Conservation (phyloP, 2,113 vertebrate genomes). For the Leptocoma aspasia region DNA sequence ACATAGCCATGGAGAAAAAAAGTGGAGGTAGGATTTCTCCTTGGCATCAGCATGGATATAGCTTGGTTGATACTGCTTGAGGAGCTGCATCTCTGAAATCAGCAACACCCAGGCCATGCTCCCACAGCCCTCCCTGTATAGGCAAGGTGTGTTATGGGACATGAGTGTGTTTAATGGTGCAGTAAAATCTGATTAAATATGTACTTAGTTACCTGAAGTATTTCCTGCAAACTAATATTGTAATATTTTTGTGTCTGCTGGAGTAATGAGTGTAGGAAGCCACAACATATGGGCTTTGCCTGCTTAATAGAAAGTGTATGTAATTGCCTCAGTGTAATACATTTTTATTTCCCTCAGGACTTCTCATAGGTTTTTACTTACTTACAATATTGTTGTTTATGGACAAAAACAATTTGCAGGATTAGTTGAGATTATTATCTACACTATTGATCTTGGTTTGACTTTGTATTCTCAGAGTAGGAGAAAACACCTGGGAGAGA, state of each 20-base stretch:
- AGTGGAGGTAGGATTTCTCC: background rate
- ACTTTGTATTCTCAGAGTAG: background rate
- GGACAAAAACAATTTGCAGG: background rate
- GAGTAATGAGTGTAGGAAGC: background rate
- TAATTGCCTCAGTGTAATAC: background rate
- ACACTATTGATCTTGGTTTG: background rate
- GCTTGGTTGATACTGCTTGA: background rate
- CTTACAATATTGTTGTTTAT: background rate
- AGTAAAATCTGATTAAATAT: background rate
- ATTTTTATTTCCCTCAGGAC: background rate
- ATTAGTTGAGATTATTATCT: background rate
- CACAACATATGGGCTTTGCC: background rate
- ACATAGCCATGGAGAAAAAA: fast-evolving
- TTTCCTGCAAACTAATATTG: background rate
- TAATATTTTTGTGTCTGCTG: background rate
- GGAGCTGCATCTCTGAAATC: background rate
- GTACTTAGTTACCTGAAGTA: background rate
- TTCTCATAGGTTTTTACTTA: background rate
- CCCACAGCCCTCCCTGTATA: background rate
- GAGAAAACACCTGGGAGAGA: background rate
- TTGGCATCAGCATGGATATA: background rate
- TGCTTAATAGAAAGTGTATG: background rate
- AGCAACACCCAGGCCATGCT: background rate
- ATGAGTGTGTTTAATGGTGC: background rate
- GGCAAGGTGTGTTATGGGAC: background rate